Conservation (phyloP, 2,888 invertebrate genomes). For the Morpho deidamia region DNA sequence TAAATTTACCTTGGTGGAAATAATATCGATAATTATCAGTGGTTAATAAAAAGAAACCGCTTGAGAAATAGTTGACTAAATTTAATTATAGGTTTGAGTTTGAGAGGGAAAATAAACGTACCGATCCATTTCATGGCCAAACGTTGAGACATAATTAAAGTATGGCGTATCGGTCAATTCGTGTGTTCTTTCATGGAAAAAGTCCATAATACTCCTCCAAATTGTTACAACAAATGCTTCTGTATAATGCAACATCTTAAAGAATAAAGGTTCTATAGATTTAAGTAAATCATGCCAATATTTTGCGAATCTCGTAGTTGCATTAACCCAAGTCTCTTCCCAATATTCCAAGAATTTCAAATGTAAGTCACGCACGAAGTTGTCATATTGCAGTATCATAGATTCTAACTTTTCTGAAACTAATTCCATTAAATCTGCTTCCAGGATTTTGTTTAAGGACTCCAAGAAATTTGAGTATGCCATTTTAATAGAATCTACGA, state of each 20-base stretch:
- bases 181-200: conserved; percentile 87
- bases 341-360: conserved; percentile 81
- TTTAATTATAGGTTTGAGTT: too few relatives aligned
- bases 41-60: too few relatives aligned
- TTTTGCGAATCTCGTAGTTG: conserved; percentile 79
- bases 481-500: conserved; percentile 84
- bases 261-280: conserved; percentile 87
- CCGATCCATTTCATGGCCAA: conserved; percentile 88
- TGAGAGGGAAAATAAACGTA: conserved; percentile 32
- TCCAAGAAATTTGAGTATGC: conserved; percentile 85
- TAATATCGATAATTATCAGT: too few relatives aligned
- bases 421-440: conserved; percentile 86
- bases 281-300: conserved; percentile 87
- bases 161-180: conserved; percentile 89
- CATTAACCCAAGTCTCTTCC: conserved; percentile 85
- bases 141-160: conserved; percentile 87
- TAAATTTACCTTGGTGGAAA: too few relatives aligned
- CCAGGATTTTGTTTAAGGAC: conserved; percentile 82
- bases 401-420: conserved; percentile 83
- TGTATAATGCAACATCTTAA: conserved; percentile 85
- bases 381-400: conserved; percentile 87
- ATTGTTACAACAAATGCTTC: conserved; percentile 86
- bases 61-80: too few relatives aligned
- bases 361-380: conserved; percentile 87
- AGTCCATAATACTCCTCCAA: conserved; percentile 86